Evolutionary conservation across 2,888 invertebrate species (phyloP), one percentile per base, ranked within the genome.

Genomic region (Blastobasis adustella): DNA sequence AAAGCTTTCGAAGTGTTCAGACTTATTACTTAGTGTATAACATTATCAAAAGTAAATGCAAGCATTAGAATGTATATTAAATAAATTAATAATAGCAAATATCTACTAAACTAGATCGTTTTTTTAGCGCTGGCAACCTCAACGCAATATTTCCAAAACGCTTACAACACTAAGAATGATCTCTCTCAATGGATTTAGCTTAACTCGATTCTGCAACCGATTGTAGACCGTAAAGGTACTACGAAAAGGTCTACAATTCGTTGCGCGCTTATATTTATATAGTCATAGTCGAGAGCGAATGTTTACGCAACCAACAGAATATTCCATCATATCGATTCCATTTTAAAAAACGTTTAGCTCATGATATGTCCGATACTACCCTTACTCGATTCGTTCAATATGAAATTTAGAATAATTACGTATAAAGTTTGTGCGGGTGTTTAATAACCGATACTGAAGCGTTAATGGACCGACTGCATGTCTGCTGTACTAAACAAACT

Each of bases 101-200:
- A 56, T 53, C 45, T 45, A 46, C 46, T 37, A 38, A 48, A 53
- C 49, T 49, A 37, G 42, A 47, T 49, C 52, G 23, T 52, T 49
- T 59, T 60, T 62, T 58, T 57, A 60, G 59, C 56, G 60, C 69
- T 76, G 79, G 79, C 82, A 82, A 80, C 79, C 74, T 70, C 71
- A 71, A 68, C 69, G 73, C 72, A 60, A 56, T 55, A 64, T 66
- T 71, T 68, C 55, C 23, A 23, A 73, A 76, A 76, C 66, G 65
- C 78, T 85, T 82, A 82, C 56, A 75, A 69, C 68, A 68, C 77
- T 81, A 82, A 58, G 74, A 75, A 78, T 77, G 67, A 78, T 86
- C 83, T 86, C 86, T 86, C 86, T 85, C 83, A 71, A 67, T 80
- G 67, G 23, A 66, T 77, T 46, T 79, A 77, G 65, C 61, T 75